Evolutionary conservation across 2,888 invertebrate genomes (phyloP).

Genomic region (Griposia aprilina): DNA sequence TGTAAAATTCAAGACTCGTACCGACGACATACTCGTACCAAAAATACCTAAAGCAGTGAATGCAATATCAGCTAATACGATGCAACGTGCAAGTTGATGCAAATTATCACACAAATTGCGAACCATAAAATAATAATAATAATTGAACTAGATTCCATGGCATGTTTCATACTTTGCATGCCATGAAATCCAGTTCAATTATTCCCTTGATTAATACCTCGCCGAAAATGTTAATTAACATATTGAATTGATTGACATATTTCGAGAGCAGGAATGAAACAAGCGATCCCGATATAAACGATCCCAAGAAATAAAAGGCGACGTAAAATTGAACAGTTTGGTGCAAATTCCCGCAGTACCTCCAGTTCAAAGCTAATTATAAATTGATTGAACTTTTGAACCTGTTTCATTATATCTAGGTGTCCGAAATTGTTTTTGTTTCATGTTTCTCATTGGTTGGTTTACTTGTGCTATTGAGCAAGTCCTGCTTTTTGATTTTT

Average conservation of each 20-base stretch:
- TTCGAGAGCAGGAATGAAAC: slow-evolving; percentile 4
- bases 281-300: background rate
- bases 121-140: background rate
- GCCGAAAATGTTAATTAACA: too few relatives aligned
- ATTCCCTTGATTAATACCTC: background rate
- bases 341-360: background rate
- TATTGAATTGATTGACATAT: background rate
- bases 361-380: slow-evolving; percentile 2
- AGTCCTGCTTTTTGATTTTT: background rate
- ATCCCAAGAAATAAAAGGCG: background rate
- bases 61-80: background rate
- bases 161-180: background rate
- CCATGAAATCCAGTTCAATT: too few relatives aligned
- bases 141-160: background rate
- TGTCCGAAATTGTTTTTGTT: background rate
- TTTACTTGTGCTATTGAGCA: too few relatives aligned
- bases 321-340: background rate
- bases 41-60: background rate
- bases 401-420: background rate
- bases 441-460: background rate
- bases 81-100: too few relatives aligned
- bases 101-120: background rate
- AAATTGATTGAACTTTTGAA: slow-evolving; percentile 1
- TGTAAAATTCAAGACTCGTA: background rate
- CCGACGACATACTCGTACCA: background rate